phyloP scores from a whole-genome alignment of 1,140 invertebrate species.

The Orius insidiosus region DNA sequence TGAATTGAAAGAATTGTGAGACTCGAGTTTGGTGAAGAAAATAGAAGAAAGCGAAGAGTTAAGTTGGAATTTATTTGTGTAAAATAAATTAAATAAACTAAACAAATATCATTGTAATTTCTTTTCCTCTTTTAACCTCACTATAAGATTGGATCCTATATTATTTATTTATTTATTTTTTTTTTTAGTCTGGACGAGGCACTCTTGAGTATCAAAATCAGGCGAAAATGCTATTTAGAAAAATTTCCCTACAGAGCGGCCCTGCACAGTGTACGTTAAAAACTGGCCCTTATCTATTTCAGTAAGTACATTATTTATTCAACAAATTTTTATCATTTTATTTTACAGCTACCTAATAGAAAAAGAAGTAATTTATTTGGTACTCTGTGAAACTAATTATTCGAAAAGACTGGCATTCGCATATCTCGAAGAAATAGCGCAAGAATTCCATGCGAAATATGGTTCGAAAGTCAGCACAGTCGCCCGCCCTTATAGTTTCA shows the following conservation, averaged over 20 bases:
- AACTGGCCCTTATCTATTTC: conserved; percentile 90
- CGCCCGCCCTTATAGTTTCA: conserved; percentile 90
- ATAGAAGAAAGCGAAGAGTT: too few species aligned
- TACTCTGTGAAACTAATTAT: conserved; percentile 86
- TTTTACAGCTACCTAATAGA: conserved; percentile 90
- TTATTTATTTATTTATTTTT: too few species aligned
- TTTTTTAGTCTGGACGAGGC: conserved; percentile 67
- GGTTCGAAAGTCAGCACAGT: conserved; percentile 79
- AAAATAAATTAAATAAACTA: too few species aligned
- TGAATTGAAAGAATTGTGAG: too few species aligned
- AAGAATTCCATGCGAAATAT: conserved; percentile 87
- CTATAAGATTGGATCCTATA: too few species aligned
- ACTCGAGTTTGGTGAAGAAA: too few species aligned
- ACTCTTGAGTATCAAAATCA: conserved; percentile 97
- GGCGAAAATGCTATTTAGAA: conserved; percentile 97
- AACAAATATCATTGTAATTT: too few species aligned
- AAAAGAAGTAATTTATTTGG: conserved; percentile 86
- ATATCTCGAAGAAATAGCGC: conserved; percentile 91
- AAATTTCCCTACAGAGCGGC: conserved; percentile 62
- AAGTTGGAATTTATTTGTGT: too few species aligned
- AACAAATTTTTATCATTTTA: conserved; percentile 50
- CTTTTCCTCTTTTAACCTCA: too few species aligned
- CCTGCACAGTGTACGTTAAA: conserved; percentile 87
- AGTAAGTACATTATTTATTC: conserved; percentile 56
- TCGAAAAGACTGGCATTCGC: conserved; percentile 89